A percentile compares a stretch with the other conserved stretches of the same genome.
phyloP scores from a whole-genome alignment of 2,797 vertebrate genomes.

The Sebastes melanostomus region DNA sequence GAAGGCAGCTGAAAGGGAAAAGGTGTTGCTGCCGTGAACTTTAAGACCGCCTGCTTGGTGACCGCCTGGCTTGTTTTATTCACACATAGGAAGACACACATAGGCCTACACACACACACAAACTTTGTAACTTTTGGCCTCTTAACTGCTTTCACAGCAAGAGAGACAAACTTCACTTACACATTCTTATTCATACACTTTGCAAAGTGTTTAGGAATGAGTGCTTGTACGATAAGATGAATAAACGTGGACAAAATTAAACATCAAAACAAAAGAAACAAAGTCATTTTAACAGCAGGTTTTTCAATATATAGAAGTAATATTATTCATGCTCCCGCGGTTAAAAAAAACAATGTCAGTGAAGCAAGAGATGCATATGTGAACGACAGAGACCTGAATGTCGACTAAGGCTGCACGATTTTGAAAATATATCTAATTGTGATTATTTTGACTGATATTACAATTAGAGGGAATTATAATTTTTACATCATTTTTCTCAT shows the following conservation, averaged over 20 bases:
- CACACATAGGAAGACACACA: constrained; percentile 5
- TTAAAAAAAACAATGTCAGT: not conserved
- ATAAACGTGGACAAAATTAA: not conserved
- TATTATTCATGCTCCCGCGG: not conserved
- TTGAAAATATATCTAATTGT: rapidly evolving
- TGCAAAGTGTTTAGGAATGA: not conserved
- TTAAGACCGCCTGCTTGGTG: constrained; percentile 33
- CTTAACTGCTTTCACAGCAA: not conserved
- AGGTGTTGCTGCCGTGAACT: constrained; percentile 57
- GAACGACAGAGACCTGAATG: not conserved
- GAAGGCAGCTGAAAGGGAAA: constrained; percentile 47
- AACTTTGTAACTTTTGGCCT: constrained; percentile 10
- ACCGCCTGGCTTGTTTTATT: constrained; percentile 13
- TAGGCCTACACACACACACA: not conserved
- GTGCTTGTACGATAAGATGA: not conserved
- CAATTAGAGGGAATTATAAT: rapidly evolving
- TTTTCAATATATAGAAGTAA: not conserved
- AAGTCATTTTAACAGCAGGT: not conserved
- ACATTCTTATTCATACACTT: not conserved
- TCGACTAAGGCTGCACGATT: rapidly evolving
- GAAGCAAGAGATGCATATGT: not conserved
- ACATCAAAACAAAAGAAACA: not conserved
- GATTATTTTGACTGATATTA: too few species aligned
- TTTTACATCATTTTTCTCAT: rapidly evolving
- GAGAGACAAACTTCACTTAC: not conserved